Conservation (phyloP, 2,797 vertebrate species). For the Fringilla coelebs region DNA sequence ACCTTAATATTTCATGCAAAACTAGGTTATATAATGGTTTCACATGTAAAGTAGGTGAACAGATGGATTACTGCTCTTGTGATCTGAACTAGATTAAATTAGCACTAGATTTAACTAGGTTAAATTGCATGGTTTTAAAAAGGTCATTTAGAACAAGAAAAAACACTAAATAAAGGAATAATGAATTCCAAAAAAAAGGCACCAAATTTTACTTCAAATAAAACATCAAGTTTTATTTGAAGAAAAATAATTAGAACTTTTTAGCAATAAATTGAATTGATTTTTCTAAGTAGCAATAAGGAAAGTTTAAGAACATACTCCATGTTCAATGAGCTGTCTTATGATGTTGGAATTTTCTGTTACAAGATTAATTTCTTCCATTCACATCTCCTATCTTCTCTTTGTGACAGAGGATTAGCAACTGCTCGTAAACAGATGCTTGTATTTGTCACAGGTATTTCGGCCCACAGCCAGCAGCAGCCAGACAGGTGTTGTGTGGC, state of each 20-base stretch:
- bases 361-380: background rate
- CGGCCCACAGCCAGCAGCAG: background rate
- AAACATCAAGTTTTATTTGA: background rate
- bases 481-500: background rate
- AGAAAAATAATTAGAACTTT: background rate
- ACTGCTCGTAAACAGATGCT: background rate
- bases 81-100: slow-evolving; percentile 5
- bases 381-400: background rate
- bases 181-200: background rate
- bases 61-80: slow-evolving; percentile 32
- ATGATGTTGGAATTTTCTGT: background rate
- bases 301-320: background rate
- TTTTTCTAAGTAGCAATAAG: background rate
- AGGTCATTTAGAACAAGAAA: background rate
- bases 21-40: background rate
- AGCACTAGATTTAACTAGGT: background rate
- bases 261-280: background rate
- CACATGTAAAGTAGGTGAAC: slow-evolving; percentile 9
- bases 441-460: slow-evolving; percentile 14
- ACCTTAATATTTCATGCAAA: background rate
- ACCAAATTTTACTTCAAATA: too few relatives aligned
- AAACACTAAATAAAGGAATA: background rate
- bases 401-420: background rate
- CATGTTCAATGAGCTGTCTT: background rate
- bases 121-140: background rate